These are phyloP conservation scores for Corythornis cristatus DNA, from an alignment of 2,113 vertebrate genomes.

Conservation along the genomic window DNA sequence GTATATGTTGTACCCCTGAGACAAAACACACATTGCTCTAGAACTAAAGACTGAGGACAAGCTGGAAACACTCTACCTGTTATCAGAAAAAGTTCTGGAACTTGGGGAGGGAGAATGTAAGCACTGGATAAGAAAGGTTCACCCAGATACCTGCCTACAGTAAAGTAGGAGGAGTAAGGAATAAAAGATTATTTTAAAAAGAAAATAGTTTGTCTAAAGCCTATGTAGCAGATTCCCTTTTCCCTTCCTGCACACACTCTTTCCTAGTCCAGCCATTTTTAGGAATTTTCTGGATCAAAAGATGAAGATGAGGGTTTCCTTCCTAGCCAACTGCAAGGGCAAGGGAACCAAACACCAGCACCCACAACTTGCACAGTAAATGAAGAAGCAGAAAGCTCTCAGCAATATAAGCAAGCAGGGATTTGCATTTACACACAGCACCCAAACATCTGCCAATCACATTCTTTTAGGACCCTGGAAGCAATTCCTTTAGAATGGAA, in stretches of 20 bases:
- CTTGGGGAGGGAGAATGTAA: neutral
- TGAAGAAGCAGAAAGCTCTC: neutral
- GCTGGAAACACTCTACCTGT: neutral
- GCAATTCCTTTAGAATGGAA: neutral
- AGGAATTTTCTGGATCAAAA: neutral
- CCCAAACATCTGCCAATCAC: neutral
- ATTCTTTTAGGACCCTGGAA: neutral
- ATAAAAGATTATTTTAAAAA: neutral
- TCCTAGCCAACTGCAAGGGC: neutral
- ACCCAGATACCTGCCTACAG: neutral
- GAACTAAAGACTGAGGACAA: neutral
- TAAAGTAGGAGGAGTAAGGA: neutral
- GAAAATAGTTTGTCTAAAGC: neutral
- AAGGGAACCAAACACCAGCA: neutral
- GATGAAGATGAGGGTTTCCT: neutral
- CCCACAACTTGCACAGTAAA: neutral
- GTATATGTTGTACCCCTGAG: neutral
- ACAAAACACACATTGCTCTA: constrained; percentile 2
- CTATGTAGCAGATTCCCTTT: neutral
- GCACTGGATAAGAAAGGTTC: neutral
- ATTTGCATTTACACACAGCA: neutral
- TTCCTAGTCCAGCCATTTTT: constrained; percentile 6
- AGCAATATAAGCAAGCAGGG: neutral
- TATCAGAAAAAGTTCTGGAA: neutral
- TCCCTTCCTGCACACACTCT: neutral